phyloP scores from a whole-genome alignment of 2,797 vertebrate species.

The Lacerta bilineata region DNA sequence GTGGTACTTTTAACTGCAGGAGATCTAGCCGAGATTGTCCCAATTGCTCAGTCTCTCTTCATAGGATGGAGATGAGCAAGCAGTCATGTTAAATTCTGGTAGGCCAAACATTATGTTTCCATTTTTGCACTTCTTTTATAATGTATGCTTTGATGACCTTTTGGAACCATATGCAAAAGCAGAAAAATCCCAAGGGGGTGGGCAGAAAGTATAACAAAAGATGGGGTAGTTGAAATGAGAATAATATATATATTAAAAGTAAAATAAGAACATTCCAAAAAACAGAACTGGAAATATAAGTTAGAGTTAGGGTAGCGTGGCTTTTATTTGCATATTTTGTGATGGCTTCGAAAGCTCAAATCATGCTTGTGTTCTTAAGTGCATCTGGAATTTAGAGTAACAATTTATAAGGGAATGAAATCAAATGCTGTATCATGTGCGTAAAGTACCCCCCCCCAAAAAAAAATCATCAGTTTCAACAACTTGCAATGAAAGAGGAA shows the following conservation, averaged over 20 bases:
- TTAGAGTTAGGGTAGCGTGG: not conserved
- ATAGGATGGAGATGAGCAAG: not conserved
- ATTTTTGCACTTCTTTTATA: not conserved
- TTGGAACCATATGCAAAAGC: too few species aligned
- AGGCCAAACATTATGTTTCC: not conserved
- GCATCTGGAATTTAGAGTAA: conserved; percentile 55
- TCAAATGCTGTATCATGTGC: conserved; percentile 66
- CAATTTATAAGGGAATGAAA: conserved; percentile 65
- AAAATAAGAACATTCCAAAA: not conserved
- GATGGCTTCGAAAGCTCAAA: conserved; percentile 35
- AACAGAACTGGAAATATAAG: conserved; percentile 16
- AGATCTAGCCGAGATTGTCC: not conserved
- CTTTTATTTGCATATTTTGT: conserved; percentile 28
- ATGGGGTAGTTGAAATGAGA: not conserved
- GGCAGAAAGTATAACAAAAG: not conserved
- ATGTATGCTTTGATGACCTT: not conserved
- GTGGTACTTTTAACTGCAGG: not conserved
- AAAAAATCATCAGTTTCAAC: conserved; percentile 68
- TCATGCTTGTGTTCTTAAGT: conserved; percentile 55
- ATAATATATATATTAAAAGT: not conserved
- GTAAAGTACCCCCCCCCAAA: conserved; percentile 55
- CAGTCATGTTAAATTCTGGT: not conserved
- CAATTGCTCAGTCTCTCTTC: not conserved
- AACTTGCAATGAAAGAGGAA: conserved; percentile 63
- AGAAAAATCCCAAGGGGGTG: too few species aligned